Evolutionary conservation across 37 sponge, comb jelly and placozoan genomes (phyloP), one percentile per base, ranked within the genome.

Genomic region (Beroe forskalii): DNA sequence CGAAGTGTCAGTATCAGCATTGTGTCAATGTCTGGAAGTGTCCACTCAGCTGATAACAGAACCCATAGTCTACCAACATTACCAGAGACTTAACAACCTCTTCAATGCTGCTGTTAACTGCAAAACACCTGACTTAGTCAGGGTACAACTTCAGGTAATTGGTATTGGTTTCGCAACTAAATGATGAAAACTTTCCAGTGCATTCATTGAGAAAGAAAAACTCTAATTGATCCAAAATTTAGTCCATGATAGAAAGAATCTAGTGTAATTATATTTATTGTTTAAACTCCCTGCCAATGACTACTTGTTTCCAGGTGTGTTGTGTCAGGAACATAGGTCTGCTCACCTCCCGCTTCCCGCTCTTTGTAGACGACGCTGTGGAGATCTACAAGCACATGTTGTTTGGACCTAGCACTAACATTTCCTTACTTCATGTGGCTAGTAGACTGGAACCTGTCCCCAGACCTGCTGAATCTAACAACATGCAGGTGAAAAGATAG

Each of bases 351-450:
- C 37, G 86, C 1, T 80, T 80, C 55, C 86, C 86, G 2, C 55
- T 80, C 31, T 80, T 80, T 44, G 86, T 44, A 1, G 86, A 80
- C 55, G 86, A 80, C 31, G 86, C 86, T 44, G 42, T 80, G 27
- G 86, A 80, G 86, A 80, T 80, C 27, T 80, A 80, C 86, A 80
- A 80, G 42, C 86, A 80, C 38, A 80, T 44, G 55, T 37, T 80
- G 55, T 80, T 80, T 23, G 86, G 86, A 42, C 86, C 86, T 8
- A 80, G 86, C 48, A 41, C 55, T 27, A 80, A 80, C 86, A 1
- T 80, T 2, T 41, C 86, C 28, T 48, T 44, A 4, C 48, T 80
- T 1, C 86, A 80, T 30, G 40, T 80, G 1, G 86, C 55, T 25
- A 80, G 86, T 42, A 42, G 86, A 42, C 25, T 80, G 17, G 86